Conservation (phyloP, 2,888 invertebrate species). For the Agrilus mali region DNA sequence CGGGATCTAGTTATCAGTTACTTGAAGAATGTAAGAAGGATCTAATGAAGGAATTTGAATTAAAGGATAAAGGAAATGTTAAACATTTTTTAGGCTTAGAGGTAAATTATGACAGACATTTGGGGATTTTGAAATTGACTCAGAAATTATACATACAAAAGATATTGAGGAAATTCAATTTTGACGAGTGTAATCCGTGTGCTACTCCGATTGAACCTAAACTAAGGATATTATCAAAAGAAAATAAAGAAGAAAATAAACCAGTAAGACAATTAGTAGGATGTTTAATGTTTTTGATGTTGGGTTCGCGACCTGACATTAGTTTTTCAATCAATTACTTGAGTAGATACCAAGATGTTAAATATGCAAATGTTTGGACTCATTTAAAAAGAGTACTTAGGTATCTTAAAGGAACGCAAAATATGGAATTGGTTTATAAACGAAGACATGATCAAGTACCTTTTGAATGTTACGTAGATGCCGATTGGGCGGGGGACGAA, state of each 20-base stretch:
- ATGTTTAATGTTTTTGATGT: constrained; percentile 2
- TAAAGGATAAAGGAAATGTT: constrained; percentile 9
- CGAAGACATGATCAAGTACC: no score
- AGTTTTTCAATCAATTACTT: constrained; percentile 7
- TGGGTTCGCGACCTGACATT: constrained; percentile 4
- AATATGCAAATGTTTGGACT: background rate
- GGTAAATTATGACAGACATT: no score
- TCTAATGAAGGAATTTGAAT: no score
- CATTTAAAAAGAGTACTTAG: background rate
- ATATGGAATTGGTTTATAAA: background rate
- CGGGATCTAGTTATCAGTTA: no score
- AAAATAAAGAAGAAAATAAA: no score
- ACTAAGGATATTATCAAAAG: no score
- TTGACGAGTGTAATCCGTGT: constrained; percentile 5
- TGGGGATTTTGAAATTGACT: no score
- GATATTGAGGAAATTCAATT: constrained; percentile 8
- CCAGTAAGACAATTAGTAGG: constrained; percentile 4
- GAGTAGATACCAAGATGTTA: constrained; percentile 6
- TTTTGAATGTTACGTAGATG: background rate
- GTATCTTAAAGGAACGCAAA: background rate
- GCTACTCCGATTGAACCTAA: background rate
- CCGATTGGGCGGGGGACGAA: constrained; percentile 7
- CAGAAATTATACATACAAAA: constrained; percentile 4
- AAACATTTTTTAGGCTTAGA: constrained; percentile 12
- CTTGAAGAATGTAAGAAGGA: no score